Base-by-base conservation (phyloP, 1,140 invertebrate genomes). In the Cyphomyrmex costatus region DNA sequence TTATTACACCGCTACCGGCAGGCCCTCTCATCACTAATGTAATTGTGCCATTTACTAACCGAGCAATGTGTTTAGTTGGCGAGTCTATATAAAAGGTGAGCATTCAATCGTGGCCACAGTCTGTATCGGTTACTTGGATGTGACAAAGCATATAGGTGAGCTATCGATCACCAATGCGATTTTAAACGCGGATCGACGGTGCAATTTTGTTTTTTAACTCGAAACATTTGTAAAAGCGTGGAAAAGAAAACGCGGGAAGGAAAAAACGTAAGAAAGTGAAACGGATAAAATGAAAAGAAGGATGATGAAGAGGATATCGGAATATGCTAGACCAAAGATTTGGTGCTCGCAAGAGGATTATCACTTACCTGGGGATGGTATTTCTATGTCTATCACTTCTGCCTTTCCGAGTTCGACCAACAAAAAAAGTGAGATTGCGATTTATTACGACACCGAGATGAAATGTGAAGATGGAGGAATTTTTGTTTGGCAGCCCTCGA, bases 331-430 rank as follows among this genome's bases (percentile, higher is more conserved):
- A 27, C 90, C 89, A 74, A 88, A 90, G 70, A 33, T 88, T 53
- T 92, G 92, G 92, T 63, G 85, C 0, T 12, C 77, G 14, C 61
- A 21, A 33, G 89, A 90, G n/a, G 80, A 88, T 71, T 91, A 89
- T 53, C 24, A 80, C n/a, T 76, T 71, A 36, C 12, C 46, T n/a
- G 83, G 77, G 14, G 71, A 87, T 85, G 89, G 91, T 65, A 91
- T 93, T 90, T 92, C 92, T 49, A 85, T 87, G 58, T 93, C 92
- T 3, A 79, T 42, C 12, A 80, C 86, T 76, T 93, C 92, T 51
- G 88, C 79, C 21, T 68, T 61, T 7, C 83, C 90, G 21, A 83
- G 4, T 46, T 63, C 21, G 12, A 42, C 3, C 30, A 24, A 16
- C 16, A 30, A 58, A 16, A 51, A 79, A 10, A 89, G 60, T 51